These are phyloP conservation scores for Drosophila ochracea DNA, from an alignment of 2,888 invertebrate genomes.

Conservation along the genomic window DNA sequence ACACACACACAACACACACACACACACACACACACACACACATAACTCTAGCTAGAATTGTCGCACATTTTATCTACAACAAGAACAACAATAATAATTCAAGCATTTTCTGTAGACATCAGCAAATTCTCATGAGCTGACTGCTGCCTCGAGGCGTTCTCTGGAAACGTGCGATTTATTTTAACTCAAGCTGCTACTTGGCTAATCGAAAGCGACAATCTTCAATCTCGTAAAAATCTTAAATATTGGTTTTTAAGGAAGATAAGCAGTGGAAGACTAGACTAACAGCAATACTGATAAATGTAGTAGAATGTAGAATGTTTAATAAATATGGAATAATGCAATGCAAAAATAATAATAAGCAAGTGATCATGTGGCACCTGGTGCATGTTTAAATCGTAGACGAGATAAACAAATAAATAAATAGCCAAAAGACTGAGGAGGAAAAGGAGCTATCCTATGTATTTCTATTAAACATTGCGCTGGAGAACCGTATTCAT, in stretches of 20 bases:
- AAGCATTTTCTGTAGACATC: conserved; percentile 71
- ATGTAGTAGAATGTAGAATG: not conserved
- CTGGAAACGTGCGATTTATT: conserved; percentile 53
- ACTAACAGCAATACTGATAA: too few species aligned
- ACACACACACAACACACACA: not conserved
- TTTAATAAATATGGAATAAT: not conserved
- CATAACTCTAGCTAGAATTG: conserved; percentile 59
- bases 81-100: conserved; percentile 24
- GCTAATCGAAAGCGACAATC: conserved; percentile 65
- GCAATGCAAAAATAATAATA: not conserved
- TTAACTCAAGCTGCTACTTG: conserved; percentile 60
- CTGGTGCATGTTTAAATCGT: not conserved
- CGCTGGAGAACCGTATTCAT: not conserved
- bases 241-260: not conserved
- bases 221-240: conserved; percentile 29
- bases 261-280: not conserved
- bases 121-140: conserved; percentile 55
- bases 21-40: not conserved
- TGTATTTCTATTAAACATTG: not conserved
- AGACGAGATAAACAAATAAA: not conserved
- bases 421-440: not conserved
- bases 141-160: conserved; percentile 34
- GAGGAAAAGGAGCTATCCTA: not conserved
- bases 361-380: not conserved
- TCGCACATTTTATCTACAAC: conserved; percentile 64